Percentiles rank a stretch among this genome's conserved stretches.
Conservation (phyloP, 2,888 invertebrate genomes). For the Pterostichus niger region DNA sequence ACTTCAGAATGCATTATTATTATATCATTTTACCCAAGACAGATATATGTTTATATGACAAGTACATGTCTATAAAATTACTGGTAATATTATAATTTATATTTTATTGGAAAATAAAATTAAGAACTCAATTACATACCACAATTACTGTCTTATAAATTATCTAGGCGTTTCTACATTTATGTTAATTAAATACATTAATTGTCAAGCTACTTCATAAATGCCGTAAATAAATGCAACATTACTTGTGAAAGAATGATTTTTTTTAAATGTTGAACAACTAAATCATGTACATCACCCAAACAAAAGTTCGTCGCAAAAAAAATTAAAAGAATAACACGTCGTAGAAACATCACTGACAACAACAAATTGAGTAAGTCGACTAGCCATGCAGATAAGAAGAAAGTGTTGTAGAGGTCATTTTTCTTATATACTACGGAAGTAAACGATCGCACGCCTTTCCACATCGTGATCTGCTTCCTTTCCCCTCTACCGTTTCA, state of each 20-base stretch:
- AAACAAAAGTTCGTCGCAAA: constrained; percentile 30
- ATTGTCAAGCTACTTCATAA: constrained; percentile 10
- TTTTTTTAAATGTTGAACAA: not conserved
- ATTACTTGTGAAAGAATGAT: not conserved
- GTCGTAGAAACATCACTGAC: not conserved
- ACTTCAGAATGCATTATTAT: not conserved
- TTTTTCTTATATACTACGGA: constrained; percentile 47
- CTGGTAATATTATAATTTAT: constrained; percentile 20
- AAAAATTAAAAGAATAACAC: constrained; percentile 30
- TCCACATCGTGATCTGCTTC: not conserved
- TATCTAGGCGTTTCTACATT: constrained; percentile 26
- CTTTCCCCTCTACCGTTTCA: not conserved
- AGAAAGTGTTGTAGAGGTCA: constrained; percentile 34
- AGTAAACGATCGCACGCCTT: constrained; percentile 20
- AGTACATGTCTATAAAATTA: not conserved
- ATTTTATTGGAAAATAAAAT: constrained; percentile 21
- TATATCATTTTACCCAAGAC: constrained; percentile 12
- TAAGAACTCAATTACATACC: not conserved
- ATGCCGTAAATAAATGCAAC: not conserved
- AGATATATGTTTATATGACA: constrained; percentile 25
- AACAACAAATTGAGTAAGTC: constrained; percentile 38
- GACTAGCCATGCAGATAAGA: constrained; percentile 41
- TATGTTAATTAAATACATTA: constrained; percentile 38
- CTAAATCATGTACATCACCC: not conserved
- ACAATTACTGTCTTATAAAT: constrained; percentile 24